Conservation (phyloP, 1,140 invertebrate genomes). For the Drosophila tristis region DNA sequence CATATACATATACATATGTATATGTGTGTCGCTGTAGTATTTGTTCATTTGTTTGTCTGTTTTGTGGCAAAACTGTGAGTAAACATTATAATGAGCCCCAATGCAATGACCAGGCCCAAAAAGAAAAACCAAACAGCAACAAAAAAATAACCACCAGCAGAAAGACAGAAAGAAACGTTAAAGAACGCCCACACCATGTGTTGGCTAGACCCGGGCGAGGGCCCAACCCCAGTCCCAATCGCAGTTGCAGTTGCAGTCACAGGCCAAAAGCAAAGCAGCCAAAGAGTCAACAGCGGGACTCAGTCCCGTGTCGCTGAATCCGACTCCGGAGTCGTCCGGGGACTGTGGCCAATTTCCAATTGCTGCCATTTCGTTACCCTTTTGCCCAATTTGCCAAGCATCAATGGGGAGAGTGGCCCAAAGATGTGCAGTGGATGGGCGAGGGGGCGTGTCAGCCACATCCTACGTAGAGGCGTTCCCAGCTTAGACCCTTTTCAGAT, state of each 20-base stretch:
- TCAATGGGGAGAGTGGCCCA: conserved; percentile 32
- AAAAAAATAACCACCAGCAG: not conserved
- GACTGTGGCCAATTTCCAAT: conserved; percentile 70
- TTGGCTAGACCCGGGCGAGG: conserved; percentile 25
- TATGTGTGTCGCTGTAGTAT: no score
- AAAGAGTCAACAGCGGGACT: conserved; percentile 9
- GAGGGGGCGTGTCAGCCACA: conserved; percentile 35
- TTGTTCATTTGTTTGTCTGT: conserved; percentile 6
- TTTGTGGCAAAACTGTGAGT: conserved; percentile 40
- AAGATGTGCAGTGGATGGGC: conserved; percentile 1
- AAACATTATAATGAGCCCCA: conserved; percentile 60
- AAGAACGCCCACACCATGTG: conserved; percentile 68
- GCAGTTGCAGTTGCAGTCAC: not conserved
- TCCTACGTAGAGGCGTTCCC: conserved; percentile 37
- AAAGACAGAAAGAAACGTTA: conserved; percentile 22
- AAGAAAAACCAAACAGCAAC: conserved; percentile 16
- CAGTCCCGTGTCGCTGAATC: conserved; percentile 1
- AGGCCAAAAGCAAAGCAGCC: conserved; percentile 20
- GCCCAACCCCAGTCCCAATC: conserved; percentile 40
- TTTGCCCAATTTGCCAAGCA: conserved; percentile 70
- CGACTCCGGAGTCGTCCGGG: not conserved
- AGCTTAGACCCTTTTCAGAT: conserved; percentile 26
- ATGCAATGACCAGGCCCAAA: conserved; percentile 63
- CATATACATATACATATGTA: not conserved
- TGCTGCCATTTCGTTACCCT: conserved; percentile 74